These are phyloP conservation scores for Eustalomyia histrio DNA, from an alignment of 2,888 invertebrate species.

Conservation along the genomic window DNA sequence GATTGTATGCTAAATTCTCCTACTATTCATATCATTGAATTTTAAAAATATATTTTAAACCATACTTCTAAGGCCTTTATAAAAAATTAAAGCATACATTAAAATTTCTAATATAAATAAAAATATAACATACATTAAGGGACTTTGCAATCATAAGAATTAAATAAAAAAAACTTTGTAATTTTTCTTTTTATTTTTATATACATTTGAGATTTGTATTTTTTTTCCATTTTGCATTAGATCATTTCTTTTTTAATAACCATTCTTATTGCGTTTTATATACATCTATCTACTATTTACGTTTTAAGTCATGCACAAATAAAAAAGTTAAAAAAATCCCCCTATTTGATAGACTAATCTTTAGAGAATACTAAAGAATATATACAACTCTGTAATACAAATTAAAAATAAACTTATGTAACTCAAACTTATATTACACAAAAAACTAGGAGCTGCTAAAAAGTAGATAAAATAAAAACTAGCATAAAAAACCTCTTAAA, in stretches of 20 bases:
- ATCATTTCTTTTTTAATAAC: constrained; percentile 38
- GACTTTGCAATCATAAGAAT: neutral
- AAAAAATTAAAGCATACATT: neutral
- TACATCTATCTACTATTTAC: neutral
- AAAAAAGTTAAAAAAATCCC: constrained; percentile 22
- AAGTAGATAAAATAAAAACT: neutral
- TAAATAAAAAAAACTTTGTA: constrained; percentile 9
- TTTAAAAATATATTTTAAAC: too few species aligned
- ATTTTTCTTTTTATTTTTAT: constrained; percentile 10
- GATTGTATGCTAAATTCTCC: too few species aligned
- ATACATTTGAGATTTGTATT: constrained; percentile 26
- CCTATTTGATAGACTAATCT: constrained; percentile 35
- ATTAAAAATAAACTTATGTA: constrained; percentile 12
- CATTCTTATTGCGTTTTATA: constrained; percentile 8
- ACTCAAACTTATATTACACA: neutral
- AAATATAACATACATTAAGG: neutral
- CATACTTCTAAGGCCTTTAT: neutral
- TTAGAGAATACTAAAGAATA: constrained; percentile 31
- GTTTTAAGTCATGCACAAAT: constrained; percentile 24
- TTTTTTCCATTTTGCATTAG: constrained; percentile 16
- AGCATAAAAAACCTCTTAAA: constrained; percentile 28
- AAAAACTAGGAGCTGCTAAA: neutral
- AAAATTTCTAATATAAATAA: neutral
- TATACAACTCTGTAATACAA: constrained; percentile 6
- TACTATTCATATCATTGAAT: too few species aligned